A percentile compares a stretch with the other conserved stretches of the same genome.
phyloP scores from a whole-genome alignment of 2,113 vertebrate genomes.

The Xenus cinereus region DNA sequence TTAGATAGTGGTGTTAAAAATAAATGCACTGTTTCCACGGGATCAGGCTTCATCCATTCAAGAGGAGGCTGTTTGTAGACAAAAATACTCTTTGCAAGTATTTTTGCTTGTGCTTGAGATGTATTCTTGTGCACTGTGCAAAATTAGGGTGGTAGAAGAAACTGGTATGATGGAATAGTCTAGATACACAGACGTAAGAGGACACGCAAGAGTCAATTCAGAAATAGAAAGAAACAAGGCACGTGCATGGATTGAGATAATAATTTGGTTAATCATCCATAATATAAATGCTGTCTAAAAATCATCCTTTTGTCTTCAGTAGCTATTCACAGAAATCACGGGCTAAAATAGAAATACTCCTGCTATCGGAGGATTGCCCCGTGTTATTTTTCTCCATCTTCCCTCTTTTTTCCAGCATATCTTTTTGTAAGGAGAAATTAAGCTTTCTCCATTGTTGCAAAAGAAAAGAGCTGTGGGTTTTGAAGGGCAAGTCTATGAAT shows the following conservation, averaged over 20 bases:
- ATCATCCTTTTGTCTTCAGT: neutral
- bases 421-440: neutral
- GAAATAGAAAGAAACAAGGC: neutral
- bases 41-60: neutral
- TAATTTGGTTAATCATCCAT: neutral
- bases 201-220: neutral
- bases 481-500: neutral
- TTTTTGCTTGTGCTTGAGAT: neutral
- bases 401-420: neutral
- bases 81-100: neutral
- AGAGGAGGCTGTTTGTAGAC: neutral
- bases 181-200: neutral
- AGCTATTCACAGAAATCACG: neutral
- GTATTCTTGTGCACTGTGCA: neutral
- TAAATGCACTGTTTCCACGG: accelerated
- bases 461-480: neutral
- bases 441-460: neutral
- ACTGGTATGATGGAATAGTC: neutral
- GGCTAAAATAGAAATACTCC: neutral
- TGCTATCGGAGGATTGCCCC: neutral
- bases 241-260: neutral
- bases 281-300: neutral
- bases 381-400: neutral
- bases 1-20: neutral
- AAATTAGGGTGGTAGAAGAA: neutral